Evolutionary conservation across 2,888 invertebrate genomes (phyloP).

Genomic region (Leptinotarsa rubiginosa): DNA sequence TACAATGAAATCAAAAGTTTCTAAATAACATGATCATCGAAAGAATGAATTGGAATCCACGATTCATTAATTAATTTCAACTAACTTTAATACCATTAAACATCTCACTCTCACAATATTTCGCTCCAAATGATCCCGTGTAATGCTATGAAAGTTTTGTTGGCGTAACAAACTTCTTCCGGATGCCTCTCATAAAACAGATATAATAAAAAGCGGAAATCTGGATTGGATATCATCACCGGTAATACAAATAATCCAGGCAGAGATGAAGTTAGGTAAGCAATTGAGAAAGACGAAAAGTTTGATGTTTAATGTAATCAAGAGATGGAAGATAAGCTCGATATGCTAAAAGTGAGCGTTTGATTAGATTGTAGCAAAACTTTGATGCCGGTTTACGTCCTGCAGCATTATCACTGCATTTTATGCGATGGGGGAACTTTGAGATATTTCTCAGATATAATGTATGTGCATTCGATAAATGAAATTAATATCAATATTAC

Average conservation of each 20-base stretch:
- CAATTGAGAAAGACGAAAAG: conserved; percentile 43
- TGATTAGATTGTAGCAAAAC: conserved; percentile 53
- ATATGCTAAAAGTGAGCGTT: conserved; percentile 52
- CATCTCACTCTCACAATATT: too few species aligned
- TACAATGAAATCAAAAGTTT: too few species aligned
- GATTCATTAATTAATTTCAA: too few species aligned
- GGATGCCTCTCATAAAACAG: conserved; percentile 25
- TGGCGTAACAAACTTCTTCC: conserved; percentile 6
- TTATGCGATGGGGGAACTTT: conserved; percentile 11
- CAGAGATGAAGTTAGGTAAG: conserved; percentile 42
- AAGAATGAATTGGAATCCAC: too few species aligned
- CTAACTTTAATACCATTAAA: too few species aligned
- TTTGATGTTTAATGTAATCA: conserved; percentile 54
- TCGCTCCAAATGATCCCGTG: too few species aligned
- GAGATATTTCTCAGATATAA: not conserved
- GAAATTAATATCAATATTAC: too few species aligned
- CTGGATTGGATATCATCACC: conserved; percentile 39
- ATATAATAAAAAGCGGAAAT: conserved; percentile 35
- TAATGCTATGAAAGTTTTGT: conserved; percentile 13
- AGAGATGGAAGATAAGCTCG: conserved; percentile 51
- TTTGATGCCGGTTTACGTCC: conserved; percentile 46
- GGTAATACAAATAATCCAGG: conserved; percentile 43
- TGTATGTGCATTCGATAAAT: not conserved
- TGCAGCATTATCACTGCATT: conserved; percentile 41
- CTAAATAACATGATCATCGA: too few species aligned